Evolutionary conservation across 2,888 invertebrate genomes (phyloP).

Genomic region (Rhodophaea formosa): DNA sequence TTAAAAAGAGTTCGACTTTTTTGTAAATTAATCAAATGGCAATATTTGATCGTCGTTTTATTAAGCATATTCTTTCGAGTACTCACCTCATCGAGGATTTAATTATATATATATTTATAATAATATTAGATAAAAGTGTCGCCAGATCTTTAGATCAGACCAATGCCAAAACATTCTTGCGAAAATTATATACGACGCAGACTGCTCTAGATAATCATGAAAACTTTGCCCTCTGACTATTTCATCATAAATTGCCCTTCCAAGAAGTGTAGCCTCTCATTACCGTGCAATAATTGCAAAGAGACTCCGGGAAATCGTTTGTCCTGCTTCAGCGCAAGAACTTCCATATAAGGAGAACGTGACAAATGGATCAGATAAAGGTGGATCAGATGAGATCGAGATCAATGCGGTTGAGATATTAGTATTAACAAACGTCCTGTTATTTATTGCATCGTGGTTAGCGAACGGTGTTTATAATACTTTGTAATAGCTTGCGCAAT

Average conservation of each 20-base stretch:
- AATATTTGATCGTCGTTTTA: too few relatives aligned
- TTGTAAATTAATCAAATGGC: too few relatives aligned
- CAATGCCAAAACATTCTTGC: too few relatives aligned
- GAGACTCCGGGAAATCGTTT: constrained; percentile 48
- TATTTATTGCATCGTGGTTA: constrained; percentile 57
- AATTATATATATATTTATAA: too few relatives aligned
- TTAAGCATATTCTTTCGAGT: too few relatives aligned
- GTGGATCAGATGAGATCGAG: constrained; percentile 62
- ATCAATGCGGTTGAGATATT: constrained; percentile 63
- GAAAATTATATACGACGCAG: too few relatives aligned
- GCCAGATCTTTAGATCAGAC: too few relatives aligned
- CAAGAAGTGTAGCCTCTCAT: constrained; percentile 54
- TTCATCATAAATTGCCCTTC: constrained; percentile 52
- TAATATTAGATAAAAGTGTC: too few relatives aligned
- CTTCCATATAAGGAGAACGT: constrained; percentile 45
- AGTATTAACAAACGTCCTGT: constrained; percentile 60
- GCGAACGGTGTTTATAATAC: constrained; percentile 44
- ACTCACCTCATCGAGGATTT: too few relatives aligned
- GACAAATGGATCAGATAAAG: constrained; percentile 65
- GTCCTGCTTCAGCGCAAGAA: constrained; percentile 44
- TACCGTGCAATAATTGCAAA: constrained; percentile 61
- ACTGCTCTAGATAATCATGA: constrained; percentile 15
- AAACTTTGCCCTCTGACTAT: constrained; percentile 40
- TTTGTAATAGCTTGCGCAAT: constrained; percentile 33
- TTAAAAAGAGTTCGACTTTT: too few relatives aligned